Evolutionary conservation across 2,113 vertebrate genomes (phyloP), one percentile per base, ranked within the genome.

Genomic region (Larimichthys crocea): DNA sequence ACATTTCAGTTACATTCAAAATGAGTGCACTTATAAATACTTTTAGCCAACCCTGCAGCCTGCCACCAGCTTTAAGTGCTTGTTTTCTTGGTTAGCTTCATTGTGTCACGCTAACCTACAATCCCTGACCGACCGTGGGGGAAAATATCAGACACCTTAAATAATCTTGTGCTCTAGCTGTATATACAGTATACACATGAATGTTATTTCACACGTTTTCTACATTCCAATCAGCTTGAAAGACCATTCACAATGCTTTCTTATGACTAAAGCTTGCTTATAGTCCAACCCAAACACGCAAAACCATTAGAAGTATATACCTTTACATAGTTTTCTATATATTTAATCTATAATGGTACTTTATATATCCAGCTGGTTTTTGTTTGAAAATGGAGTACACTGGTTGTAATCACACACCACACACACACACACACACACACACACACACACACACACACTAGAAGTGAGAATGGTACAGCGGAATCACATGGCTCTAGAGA

Each of bases 1-100:
- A 92, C 78, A 88, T 94, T 94, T 93, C 69, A 95, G 93, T 93
- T 97, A 97, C 97, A 97, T 98, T 98, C 97, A 96, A 90, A 93
- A 96, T 92, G 93, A 96, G 96, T 96, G 96, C 90, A 95, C 94
- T 86, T 93, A 94, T 93, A 94, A 91, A 96, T 94, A 96, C 95
- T 95, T 86, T 61, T 65, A 79, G 81, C 85, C 82, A 76, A 72
- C 35, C 57, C 35, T 64, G 71, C 62, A 49, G 67, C 16, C 62
- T 74, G 59, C 59, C 29, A 52, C 74, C 62, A 20, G 67, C 69
- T 77, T 82, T 59, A 80, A 80, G 52, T 64, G 60, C 72, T 61
- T 9, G 49, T 79, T 68, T 83, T 56, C 52, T 79, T n/a, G 92
- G 94, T 95, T 93, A 53, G 94, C 94, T 92, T 96, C 89, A 81